A percentile compares a stretch with the other conserved stretches of the same genome.
These are phyloP conservation scores for Abramis brama DNA, from an alignment of 2,113 vertebrate species.

Conservation along the genomic window DNA sequence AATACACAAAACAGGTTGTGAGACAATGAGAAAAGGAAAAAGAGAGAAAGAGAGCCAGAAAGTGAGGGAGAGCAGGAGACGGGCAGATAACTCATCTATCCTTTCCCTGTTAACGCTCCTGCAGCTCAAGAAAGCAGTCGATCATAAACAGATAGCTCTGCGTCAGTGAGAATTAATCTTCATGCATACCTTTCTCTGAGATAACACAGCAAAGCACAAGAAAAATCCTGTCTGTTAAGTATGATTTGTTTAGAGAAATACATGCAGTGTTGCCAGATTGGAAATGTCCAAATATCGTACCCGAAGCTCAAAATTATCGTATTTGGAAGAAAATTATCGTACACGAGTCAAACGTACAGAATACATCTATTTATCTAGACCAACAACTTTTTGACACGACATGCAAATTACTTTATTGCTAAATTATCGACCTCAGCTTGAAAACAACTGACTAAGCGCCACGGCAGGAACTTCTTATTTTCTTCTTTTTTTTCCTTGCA, in stretches of 20 bases:
- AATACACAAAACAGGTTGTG: not conserved
- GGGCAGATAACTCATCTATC: slow-evolving; percentile 30
- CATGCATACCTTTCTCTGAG: slow-evolving; percentile 40
- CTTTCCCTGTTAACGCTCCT: slow-evolving; percentile 42
- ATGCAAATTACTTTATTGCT: no score
- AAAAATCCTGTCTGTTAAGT: slow-evolving; percentile 30
- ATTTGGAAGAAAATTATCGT: no score
- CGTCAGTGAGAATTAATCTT: slow-evolving; percentile 51
- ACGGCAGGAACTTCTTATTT: no score
- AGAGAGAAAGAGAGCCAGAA: slow-evolving; percentile 7
- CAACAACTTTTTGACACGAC: no score
- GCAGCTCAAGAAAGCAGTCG: slow-evolving; percentile 52
- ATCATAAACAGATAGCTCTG: slow-evolving; percentile 62
- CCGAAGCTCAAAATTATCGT: no score
- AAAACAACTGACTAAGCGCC: no score
- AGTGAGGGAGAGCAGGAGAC: not conserved
- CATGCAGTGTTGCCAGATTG: no score
- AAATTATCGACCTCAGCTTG: no score
- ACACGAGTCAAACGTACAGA: no score
- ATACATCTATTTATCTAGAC: no score
- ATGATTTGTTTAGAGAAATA: slow-evolving; percentile 32
- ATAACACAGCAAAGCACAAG: slow-evolving; percentile 50
- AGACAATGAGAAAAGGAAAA: not conserved
- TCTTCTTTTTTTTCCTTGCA: no score
- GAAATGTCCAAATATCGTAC: no score